phyloP scores from a whole-genome alignment of 2,888 invertebrate species.

The Hedychridium roseum region DNA sequence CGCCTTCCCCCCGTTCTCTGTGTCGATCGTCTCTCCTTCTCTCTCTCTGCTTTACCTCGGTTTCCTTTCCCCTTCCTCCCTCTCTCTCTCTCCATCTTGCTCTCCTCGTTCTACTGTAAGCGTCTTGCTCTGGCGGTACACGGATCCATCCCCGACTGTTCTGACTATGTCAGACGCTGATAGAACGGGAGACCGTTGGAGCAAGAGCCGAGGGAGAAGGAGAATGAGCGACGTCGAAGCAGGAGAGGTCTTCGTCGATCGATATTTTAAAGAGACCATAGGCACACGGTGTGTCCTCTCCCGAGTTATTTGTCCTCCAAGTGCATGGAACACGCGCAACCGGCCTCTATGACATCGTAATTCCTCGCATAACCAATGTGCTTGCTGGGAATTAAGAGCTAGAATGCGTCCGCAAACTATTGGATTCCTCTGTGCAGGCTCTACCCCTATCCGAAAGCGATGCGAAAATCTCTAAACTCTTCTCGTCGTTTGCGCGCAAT shows the following conservation, averaged over 20 bases:
- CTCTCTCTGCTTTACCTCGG: no score
- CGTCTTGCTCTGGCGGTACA: slow-evolving; percentile 19
- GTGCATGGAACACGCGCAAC: slow-evolving; percentile 3
- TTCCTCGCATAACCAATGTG: not conserved
- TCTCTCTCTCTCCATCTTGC: not conserved
- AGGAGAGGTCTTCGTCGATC: slow-evolving; percentile 24
- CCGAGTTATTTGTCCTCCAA: slow-evolving; percentile 5
- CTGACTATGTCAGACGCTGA: slow-evolving; percentile 14
- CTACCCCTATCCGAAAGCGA: no score
- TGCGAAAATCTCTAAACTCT: no score
- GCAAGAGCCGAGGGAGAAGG: slow-evolving; percentile 11
- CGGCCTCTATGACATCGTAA: not conserved
- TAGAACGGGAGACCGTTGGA: slow-evolving; percentile 1
- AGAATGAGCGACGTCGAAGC: slow-evolving; percentile 11
- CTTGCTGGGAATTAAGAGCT: no score
- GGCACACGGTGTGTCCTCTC: slow-evolving; percentile 3
- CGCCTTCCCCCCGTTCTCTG: no score
- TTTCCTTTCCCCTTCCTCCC: no score
- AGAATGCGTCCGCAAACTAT: no score
- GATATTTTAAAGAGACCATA: slow-evolving; percentile 39
- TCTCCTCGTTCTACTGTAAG: no score
- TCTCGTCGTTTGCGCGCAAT: no score
- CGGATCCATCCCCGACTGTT: slow-evolving; percentile 26
- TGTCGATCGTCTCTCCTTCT: no score
- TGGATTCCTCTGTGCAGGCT: no score